Evolutionary conservation across 2,113 vertebrate genomes (phyloP), one percentile per base, ranked within the genome.

Genomic region (Myxocyprinus asiaticus): DNA sequence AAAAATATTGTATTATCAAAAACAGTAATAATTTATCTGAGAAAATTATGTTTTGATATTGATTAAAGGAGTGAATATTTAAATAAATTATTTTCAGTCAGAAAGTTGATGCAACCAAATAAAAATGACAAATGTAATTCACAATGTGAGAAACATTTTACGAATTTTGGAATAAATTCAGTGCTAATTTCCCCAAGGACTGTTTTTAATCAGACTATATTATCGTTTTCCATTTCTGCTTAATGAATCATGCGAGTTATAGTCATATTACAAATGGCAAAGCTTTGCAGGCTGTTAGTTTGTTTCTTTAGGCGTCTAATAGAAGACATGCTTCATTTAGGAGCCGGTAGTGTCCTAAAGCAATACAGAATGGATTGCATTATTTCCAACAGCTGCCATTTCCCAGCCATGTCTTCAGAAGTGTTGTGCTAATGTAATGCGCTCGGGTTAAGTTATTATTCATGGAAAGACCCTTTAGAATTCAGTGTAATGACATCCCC

Each of bases 191-290:
- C 95, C 92, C 90, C 79, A 87, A 94, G 94, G 94, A 94, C 91
- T 90, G 73, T 88, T 95, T 94, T 95, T 91, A 94, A 90, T 93
- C 89, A 92, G 94, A 92, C 94, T 94, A 94, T 92, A 93, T 93
- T 93, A 97, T 96, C 94, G 94, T 96, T 98, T 98, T 95, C 94
- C 94, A 96, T 95, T 95, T 94, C 94, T 96, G 96, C 93, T 97
- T 98, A 99, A 99, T 99, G 97, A 98, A 99, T 99, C 97, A 98
- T 99, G 94, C 91, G 96, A 98, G 98, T 99, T 97, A 97, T 91
- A 95, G 95, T 93, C 95, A 96, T 95, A 95, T 97, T 98, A 96
- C 95, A 98, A 98, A 98, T 97, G 95, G 92, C 91, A 95, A 88
- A 95, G 95, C 93, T 94, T 93, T 94, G 94, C 95, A 97, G 94